Percentiles rank a stretch among this genome's conserved stretches.
phyloP scores from a whole-genome alignment of 1,140 invertebrate species.

The Plodia interpunctella region DNA sequence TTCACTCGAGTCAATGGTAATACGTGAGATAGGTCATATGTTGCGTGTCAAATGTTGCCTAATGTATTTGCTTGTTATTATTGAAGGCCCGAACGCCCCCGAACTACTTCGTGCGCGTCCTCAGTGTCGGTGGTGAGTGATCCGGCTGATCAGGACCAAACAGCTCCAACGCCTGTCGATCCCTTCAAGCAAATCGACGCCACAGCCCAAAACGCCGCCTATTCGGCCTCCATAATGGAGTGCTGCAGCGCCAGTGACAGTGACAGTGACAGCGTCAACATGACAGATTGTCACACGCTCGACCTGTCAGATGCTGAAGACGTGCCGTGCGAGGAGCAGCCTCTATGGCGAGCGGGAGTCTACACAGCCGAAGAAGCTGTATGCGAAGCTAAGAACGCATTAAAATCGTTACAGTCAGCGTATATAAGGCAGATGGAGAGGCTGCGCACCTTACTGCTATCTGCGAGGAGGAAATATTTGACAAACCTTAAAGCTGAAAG shows the following conservation, averaged over 20 bases:
- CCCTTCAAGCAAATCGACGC: conserved; percentile 71
- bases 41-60: no score
- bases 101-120: conserved; percentile 68
- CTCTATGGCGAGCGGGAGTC: conserved; percentile 85
- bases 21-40: no score
- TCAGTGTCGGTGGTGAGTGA: conserved; percentile 72
- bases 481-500: conserved; percentile 85
- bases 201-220: conserved; percentile 45
- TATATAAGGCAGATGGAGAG: conserved; percentile 91
- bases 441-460: conserved; percentile 83
- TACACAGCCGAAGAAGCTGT: conserved; percentile 93
- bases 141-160: conserved; percentile 42
- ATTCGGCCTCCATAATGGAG: conserved; percentile 49
- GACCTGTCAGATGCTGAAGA: conserved; percentile 52
- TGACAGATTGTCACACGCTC: conserved; percentile 29
- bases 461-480: conserved; percentile 86
- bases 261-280: conserved; percentile 42
- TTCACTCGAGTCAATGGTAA: no score
- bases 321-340: conserved; percentile 46
- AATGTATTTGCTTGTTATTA: no score
- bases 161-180: conserved; percentile 42
- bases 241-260: conserved; percentile 51
- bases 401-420: conserved; percentile 87
- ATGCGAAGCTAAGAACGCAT: conserved; percentile 85
- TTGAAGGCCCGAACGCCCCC: conserved; percentile 55